Percentiles rank a stretch among this genome's conserved stretches.
Evolutionary conservation across 2,113 vertebrate species (phyloP).

Genomic region (Vulpes lagopus): DNA sequence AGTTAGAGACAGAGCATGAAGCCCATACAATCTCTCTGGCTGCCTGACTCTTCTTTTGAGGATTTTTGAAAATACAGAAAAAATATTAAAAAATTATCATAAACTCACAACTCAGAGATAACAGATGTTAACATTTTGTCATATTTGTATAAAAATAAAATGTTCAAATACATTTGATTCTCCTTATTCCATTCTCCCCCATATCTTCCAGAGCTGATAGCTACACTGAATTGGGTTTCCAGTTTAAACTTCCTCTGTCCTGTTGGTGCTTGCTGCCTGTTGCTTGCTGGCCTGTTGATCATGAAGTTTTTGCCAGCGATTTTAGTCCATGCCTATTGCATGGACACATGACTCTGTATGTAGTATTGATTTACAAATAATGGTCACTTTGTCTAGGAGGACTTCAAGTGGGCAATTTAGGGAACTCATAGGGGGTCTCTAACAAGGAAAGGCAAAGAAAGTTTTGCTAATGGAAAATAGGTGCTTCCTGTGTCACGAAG

Average conservation of each 20-base stretch:
- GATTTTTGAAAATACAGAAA: not conserved
- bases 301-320: not conserved
- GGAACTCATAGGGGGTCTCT: not conserved
- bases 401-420: not conserved
- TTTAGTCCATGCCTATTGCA: not conserved
- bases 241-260: not conserved
- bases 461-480: not conserved
- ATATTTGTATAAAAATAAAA: conserved; percentile 28
- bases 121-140: conserved; percentile 19
- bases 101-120: not conserved
- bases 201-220: not conserved
- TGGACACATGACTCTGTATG: not conserved
- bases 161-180: not conserved
- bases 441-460: not conserved
- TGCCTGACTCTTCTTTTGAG: not conserved
- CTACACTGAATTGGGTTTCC: not conserved
- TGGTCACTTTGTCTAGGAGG: not conserved
- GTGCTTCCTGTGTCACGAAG: not conserved
- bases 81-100: not conserved
- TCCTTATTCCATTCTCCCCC: not conserved
- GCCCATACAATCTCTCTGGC: not conserved
- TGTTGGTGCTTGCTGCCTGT: not conserved
- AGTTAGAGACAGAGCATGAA: not conserved
- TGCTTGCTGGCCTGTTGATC: not conserved
- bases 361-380: not conserved